These are phyloP conservation scores for Adelognathus sp. DNA, from an alignment of 2,888 invertebrate species.

Conservation along the genomic window DNA sequence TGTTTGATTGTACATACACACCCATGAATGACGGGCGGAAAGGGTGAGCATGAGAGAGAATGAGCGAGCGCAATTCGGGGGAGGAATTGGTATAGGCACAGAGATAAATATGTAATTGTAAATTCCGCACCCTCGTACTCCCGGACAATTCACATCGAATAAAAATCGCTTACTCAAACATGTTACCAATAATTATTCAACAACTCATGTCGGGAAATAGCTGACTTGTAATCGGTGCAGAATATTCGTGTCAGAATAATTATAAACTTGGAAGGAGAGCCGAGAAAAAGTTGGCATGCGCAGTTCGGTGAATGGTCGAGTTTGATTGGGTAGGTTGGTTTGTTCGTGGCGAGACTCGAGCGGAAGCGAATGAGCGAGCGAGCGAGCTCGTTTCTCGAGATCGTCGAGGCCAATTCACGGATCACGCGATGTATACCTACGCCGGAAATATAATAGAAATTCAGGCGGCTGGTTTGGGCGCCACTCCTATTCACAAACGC, in stretches of 20 bases:
- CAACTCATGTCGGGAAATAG: neutral
- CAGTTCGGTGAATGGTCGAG: constrained; percentile 9
- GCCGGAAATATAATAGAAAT: constrained; percentile 77
- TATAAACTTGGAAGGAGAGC: constrained; percentile 26
- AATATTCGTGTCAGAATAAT: constrained; percentile 34
- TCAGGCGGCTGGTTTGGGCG: constrained; percentile 61
- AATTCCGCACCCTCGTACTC: constrained; percentile 15
- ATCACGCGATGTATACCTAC: constrained; percentile 73
- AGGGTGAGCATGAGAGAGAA: constrained; percentile 1
- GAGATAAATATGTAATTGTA: constrained; percentile 43
- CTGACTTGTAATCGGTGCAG: constrained; percentile 17
- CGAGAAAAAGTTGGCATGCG: constrained; percentile 47
- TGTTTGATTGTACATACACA: constrained; percentile 43
- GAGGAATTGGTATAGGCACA: constrained; percentile 21
- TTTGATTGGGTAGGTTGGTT: constrained; percentile 40
- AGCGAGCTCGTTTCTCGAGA: constrained; percentile 59
- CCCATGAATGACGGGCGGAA: neutral
- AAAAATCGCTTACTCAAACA: no score
- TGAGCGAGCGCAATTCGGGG: constrained; percentile 3
- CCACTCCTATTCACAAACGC: constrained; percentile 51
- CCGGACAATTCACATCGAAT: neutral
- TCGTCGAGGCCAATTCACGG: constrained; percentile 66
- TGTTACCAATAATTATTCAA: constrained; percentile 23
- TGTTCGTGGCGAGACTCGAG: constrained; percentile 34
- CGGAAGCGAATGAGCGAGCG: constrained; percentile 32